Conservation (phyloP, 2,888 invertebrate species). For the Stenurella melanura region DNA sequence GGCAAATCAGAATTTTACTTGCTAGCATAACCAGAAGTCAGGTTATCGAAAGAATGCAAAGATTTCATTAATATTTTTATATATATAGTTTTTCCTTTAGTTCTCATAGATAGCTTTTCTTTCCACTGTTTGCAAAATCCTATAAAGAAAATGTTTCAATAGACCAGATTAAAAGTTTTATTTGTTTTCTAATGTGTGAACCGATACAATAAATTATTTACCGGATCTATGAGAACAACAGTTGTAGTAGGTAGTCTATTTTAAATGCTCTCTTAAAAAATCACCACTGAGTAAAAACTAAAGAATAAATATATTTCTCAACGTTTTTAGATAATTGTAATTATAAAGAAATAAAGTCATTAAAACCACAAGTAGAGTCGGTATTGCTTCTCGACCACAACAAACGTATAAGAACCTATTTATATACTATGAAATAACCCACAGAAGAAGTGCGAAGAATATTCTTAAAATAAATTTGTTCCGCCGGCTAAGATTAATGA, state of each 20-base stretch:
- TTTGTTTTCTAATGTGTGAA: too few relatives aligned
- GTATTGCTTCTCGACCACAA: not conserved
- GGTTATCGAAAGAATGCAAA: too few relatives aligned
- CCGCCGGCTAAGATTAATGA: not conserved
- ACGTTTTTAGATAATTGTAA: not conserved
- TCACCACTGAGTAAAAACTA: not conserved
- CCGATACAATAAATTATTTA: too few relatives aligned
- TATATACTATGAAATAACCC: not conserved
- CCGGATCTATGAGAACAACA: too few relatives aligned
- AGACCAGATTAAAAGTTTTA: too few relatives aligned
- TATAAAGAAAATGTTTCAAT: too few relatives aligned
- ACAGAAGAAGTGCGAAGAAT: constrained; percentile 2
- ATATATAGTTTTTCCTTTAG: too few relatives aligned
- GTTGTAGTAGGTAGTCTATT: not conserved
- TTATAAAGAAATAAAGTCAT: not conserved
- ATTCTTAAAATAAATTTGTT: constrained; percentile 7
- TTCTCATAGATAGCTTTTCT: too few relatives aligned
- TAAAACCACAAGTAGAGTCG: not conserved
- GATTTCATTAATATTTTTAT: too few relatives aligned
- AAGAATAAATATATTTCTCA: not conserved
- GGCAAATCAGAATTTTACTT: too few relatives aligned
- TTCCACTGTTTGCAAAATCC: too few relatives aligned
- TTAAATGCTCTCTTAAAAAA: not conserved
- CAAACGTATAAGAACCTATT: not conserved
- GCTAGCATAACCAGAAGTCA: too few relatives aligned